These are phyloP conservation scores for Pseudocheirus occidentalis DNA, from an alignment of 2,797 vertebrate species.

Conservation along the genomic window DNA sequence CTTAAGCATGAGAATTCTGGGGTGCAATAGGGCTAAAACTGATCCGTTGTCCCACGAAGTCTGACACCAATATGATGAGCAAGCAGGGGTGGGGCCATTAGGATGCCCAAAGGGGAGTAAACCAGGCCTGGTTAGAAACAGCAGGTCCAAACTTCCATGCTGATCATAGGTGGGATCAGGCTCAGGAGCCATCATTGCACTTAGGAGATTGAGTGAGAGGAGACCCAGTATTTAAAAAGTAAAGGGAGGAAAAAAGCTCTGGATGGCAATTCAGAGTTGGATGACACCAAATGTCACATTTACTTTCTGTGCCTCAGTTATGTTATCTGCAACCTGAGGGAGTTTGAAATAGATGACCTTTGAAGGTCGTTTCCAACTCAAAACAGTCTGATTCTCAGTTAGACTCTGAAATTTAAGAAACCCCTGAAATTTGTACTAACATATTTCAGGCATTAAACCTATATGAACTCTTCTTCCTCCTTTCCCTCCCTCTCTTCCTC, in stretches of 20 bases:
- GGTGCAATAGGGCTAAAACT: not conserved
- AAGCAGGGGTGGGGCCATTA: not conserved
- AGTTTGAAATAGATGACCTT: not conserved
- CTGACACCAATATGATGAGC: not conserved
- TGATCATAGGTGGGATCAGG: not conserved
- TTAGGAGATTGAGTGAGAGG: not conserved
- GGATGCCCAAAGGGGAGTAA: not conserved
- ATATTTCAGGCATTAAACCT: slow-evolving; percentile 48
- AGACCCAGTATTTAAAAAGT: not conserved
- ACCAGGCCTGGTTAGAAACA: not conserved
- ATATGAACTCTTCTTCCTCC: slow-evolving; percentile 34
- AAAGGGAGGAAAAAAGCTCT: not conserved
- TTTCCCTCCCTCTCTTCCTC: slow-evolving; percentile 2
- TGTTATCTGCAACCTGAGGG: slow-evolving; percentile 52
- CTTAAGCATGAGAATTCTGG: not conserved
- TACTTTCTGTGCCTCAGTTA: slow-evolving; percentile 64
- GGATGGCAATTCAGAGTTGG: not conserved
- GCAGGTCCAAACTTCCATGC: not conserved
- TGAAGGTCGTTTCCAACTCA: not conserved
- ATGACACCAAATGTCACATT: slow-evolving; percentile 8
- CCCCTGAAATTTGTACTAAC: slow-evolving; percentile 54
- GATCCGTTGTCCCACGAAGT: not conserved
- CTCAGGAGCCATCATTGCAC: not conserved
- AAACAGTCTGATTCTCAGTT: not conserved
- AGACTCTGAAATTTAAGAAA: not conserved